Evolutionary conservation across 2,113 vertebrate species (phyloP), one percentile per base, ranked within the genome.

Genomic region (Aptenodytes patagonicus): DNA sequence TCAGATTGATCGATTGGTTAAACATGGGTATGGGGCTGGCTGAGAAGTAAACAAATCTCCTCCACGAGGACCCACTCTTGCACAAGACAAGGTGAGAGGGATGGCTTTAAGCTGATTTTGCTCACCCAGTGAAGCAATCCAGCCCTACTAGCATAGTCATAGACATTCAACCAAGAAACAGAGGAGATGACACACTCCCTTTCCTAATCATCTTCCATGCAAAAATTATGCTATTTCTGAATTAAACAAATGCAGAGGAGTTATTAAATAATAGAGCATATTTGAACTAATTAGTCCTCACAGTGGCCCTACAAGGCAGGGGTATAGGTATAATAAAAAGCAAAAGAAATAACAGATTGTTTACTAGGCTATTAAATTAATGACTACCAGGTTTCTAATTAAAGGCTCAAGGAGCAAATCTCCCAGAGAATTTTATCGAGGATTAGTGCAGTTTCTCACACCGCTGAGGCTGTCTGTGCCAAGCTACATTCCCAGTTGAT

Each of bases 401-500:
- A 94, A 83, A 80, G 76, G 85, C 92, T 93, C 10, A 62, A 92
- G 87, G 52, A 94, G 65, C 61, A 82, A 89, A 90, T 88, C 66
- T 88, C 85, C 66, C 68, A 12, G 58, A 44, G 84, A 81, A 92
- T 69, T 90, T 70, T 90, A 64, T n/a, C 32, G 10, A 66, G 88
- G 90, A 77, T 93, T 62, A 87, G 85, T 51, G 85, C 70, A 77
- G 96, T 54, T 93, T 49, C 96, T 85, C 75, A 60, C 79, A 72
- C 65, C 10, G 16, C 47, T 46, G 73, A 55, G 57, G 54, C 58
- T 80, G 90, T 2, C 79, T 8, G 85, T 96, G 97, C 96, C 96
- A 96, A 88, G 76, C 79, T 86, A 14, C 93, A 94, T 96, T 96
- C 97, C 93, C 96, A 81, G 96, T 92, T 97, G 96, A 93, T 96